phyloP scores from a whole-genome alignment of 2,113 vertebrate species.

The Rhynchopsitta pachyrhyncha region DNA sequence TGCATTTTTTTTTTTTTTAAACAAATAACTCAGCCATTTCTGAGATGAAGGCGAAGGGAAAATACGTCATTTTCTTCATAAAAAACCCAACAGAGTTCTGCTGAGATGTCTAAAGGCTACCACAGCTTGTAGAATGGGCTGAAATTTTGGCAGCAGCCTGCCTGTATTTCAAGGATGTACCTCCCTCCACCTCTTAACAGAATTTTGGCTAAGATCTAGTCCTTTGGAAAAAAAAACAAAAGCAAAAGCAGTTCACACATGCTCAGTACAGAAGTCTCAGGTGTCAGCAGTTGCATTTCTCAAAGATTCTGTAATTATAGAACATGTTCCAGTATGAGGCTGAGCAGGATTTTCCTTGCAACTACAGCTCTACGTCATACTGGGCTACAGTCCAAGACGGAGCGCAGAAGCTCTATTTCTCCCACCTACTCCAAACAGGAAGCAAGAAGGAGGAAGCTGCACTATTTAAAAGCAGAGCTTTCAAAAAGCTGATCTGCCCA shows the following conservation, averaged over 20 bases:
- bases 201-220: background rate
- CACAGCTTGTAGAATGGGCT: background rate
- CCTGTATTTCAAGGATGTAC: background rate
- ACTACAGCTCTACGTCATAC: conserved; percentile 1
- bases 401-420: conserved; percentile 2
- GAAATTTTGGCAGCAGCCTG: background rate
- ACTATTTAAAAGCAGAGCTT: conserved; percentile 45
- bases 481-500: conserved; percentile 53
- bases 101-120: background rate
- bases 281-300: conserved; percentile 60
- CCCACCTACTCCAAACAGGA: conserved; percentile 64
- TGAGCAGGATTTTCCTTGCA: conserved; percentile 67
- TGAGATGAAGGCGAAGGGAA: background rate
- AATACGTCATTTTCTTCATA: background rate
- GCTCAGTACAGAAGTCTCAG: conserved; percentile 31
- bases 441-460: conserved; percentile 59
- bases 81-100: background rate
- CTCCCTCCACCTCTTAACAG: background rate
- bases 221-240: background rate
- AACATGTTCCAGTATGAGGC: conserved; percentile 31
- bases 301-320: conserved; percentile 54
- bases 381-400: conserved; percentile 10
- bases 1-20: background rate
- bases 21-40: background rate
- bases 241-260: background rate